Evolutionary conservation across 2,113 vertebrate genomes (phyloP), one percentile per base, ranked within the genome.

Genomic region (Gadus chalcogrammus): DNA sequence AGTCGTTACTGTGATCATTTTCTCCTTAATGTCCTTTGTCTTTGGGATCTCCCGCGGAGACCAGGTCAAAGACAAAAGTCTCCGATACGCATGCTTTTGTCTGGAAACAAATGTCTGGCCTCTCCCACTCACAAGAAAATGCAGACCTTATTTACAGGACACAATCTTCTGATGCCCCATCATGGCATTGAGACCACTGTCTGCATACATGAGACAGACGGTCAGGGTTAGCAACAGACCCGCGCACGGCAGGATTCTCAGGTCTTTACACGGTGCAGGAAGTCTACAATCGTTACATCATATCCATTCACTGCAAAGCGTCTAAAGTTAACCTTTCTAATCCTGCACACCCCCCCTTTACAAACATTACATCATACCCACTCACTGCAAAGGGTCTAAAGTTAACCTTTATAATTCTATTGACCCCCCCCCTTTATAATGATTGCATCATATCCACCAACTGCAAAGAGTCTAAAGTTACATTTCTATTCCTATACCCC

Each of bases 251-350:
- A 53, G 18, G 61, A 68, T 74, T 60, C 65, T 84, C 85, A 82
- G 70, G 87, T 78, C 82, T 74, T 70, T 77, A 85, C 86, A 83
- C 15, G 82, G 79, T 80, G 56, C 64, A 76, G 67, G 73, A 80
- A 12, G 42, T 48, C 12, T 48, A 48, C 42, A 48, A 48, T 48
- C 8, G 13, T 48, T 48, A 48, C 42, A 48, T 48, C 42, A 48
- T 48, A 9, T 71, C 75, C 64, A 70, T 48, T 74, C 59, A 38
- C 17, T 65, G 67, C 74, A 60, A 60, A 18, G 60, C 68, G 55
- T 83, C 69, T 75, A 88, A 78, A 85, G 31, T 35, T 35, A 48
- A 48, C 42, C 42, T 48, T 48, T 48, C 42, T 48, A 48, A 48
- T 48, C 42, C 42, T 12, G 8, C 8, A 48, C 5, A 6, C 38